Conservation (phyloP, 2,888 invertebrate species). For the Ischnus inquisitorius region DNA sequence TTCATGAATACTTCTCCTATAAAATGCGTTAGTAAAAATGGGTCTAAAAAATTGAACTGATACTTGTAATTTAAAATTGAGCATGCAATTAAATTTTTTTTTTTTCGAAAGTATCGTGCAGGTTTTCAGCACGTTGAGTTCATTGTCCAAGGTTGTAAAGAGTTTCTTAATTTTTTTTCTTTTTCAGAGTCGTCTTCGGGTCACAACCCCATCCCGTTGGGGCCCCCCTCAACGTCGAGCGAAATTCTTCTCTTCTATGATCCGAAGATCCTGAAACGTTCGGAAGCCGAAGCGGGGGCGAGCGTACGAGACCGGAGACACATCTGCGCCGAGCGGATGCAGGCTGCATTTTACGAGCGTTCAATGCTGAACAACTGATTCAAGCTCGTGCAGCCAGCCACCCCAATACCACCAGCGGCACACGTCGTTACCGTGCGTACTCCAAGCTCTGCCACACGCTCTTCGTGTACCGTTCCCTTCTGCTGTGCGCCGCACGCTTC, state of each 20-base stretch:
- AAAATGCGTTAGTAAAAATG: too few relatives aligned
- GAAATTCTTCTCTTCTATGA: conserved; percentile 1
- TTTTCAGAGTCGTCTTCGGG: conserved; percentile 14
- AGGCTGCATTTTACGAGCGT: conserved; percentile 84
- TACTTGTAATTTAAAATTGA: too few relatives aligned
- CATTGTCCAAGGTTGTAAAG: conserved; percentile 62
- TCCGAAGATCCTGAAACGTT: conserved; percentile 27
- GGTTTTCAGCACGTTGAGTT: conserved; percentile 51
- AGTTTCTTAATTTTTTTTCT: not conserved
- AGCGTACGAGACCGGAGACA: conserved; percentile 69
- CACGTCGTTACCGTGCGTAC: conserved; percentile 71
- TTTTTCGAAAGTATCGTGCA: conserved; percentile 10
- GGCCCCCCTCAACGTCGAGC: conserved; percentile 37
- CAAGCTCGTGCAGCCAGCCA: conserved; percentile 51
- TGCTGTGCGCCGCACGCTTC: conserved; percentile 35
- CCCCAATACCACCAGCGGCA: conserved; percentile 54
- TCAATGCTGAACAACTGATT: conserved; percentile 79
- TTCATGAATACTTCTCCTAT: too few relatives aligned
- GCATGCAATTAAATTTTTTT: not conserved
- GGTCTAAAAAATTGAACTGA: too few relatives aligned
- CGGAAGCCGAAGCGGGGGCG: conserved; percentile 68
- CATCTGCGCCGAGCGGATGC: conserved; percentile 84
- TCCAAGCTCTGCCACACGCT: conserved; percentile 73
- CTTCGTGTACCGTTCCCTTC: conserved; percentile 72
- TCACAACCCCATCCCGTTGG: conserved; percentile 49